Conservation (phyloP, 2,797 vertebrate species). For the Coreius guichenoti region DNA sequence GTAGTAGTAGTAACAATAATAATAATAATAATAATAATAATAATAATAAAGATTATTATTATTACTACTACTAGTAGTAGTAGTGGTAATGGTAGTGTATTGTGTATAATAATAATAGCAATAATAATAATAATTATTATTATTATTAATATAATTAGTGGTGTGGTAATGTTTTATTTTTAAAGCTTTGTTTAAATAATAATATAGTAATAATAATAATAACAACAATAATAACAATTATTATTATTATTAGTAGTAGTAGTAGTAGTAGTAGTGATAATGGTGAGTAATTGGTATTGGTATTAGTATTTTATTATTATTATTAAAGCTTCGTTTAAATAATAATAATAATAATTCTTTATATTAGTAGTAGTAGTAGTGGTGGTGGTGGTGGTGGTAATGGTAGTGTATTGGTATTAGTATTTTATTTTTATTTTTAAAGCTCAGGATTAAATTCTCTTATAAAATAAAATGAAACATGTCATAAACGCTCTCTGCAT, state of each 20-base stretch:
- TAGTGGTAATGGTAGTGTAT: not conserved
- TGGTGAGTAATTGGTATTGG: too few species aligned
- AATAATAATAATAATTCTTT: not conserved
- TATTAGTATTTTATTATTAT: not conserved
- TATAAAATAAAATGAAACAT: not conserved
- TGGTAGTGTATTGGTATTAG: not conserved
- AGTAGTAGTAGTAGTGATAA: not conserved
- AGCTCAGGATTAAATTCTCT: not conserved
- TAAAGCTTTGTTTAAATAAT: too few species aligned
- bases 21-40: too few species aligned
- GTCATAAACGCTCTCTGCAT: not conserved
- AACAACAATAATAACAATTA: not conserved
- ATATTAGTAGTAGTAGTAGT: fast-evolving
- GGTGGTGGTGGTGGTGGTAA: too few species aligned
- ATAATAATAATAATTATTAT: too few species aligned
- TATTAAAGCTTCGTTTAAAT: not conserved
- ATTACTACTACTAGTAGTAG: fast-evolving
- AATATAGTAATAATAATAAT: too few species aligned
- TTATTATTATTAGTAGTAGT: fast-evolving
- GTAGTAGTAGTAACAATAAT: too few species aligned
- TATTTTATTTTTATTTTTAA: not conserved
- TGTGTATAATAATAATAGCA: too few species aligned
- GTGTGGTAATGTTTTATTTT: too few species aligned
- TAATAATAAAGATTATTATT: not conserved
- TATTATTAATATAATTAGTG: too few species aligned